Conservation (phyloP, 2,113 vertebrate genomes). For the Pelvicachromis taeniatus region DNA sequence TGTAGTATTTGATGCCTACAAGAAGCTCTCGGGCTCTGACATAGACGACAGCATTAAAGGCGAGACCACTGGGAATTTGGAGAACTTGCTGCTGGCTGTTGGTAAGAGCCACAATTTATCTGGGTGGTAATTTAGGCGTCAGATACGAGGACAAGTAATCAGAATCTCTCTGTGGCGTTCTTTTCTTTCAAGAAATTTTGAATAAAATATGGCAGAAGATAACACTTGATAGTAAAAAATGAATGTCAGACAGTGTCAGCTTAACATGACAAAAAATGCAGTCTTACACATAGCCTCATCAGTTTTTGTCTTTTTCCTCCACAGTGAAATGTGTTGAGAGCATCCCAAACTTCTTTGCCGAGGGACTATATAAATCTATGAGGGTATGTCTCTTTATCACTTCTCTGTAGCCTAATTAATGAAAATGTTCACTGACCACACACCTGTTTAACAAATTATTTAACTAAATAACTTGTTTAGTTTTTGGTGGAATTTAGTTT, state of each 20-base stretch:
- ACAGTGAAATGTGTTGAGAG: constrained; percentile 86
- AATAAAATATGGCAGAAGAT: neutral
- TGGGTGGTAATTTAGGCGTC: neutral
- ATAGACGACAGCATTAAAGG: constrained; percentile 89
- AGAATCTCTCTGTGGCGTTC: neutral
- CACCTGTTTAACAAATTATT: no score
- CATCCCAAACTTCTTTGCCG: constrained; percentile 87
- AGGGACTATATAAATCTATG: constrained; percentile 83
- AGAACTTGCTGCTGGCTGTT: constrained; percentile 85
- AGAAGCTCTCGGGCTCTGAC: constrained; percentile 85
- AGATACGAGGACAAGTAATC: neutral
- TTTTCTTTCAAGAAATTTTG: neutral
- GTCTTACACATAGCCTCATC: neutral
- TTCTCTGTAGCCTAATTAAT: neutral
- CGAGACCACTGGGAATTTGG: constrained; percentile 88
- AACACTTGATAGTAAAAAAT: neutral
- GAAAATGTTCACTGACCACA: neutral
- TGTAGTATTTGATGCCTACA: constrained; percentile 91
- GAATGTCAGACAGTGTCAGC: neutral
- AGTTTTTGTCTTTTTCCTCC: neutral
- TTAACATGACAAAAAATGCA: neutral
- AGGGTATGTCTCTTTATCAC: constrained; percentile 73
- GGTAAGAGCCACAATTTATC: constrained; percentile 71
- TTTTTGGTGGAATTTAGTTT: neutral
- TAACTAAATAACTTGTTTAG: no score